phyloP scores from a whole-genome alignment of 2,113 vertebrate species.

The Mugil cephalus region DNA sequence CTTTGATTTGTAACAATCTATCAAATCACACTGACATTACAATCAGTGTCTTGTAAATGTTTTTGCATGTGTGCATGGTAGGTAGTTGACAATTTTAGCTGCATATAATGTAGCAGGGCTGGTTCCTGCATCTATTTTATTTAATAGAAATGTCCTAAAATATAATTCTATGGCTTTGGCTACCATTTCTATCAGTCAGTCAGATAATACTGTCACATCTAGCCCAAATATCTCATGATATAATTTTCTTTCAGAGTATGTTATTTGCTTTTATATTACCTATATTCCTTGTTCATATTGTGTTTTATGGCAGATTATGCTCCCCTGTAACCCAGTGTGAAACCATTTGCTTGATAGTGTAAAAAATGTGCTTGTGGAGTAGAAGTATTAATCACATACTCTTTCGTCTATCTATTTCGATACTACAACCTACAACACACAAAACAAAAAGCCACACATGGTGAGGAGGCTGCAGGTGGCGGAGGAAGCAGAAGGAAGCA shows the following conservation, averaged over 20 bases:
- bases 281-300: too few relatives aligned
- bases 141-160: too few relatives aligned
- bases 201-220: too few relatives aligned
- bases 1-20: too few relatives aligned
- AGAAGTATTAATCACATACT: neutral
- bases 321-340: neutral
- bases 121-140: neutral
- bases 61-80: neutral
- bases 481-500: constrained; percentile 40
- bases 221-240: too few relatives aligned
- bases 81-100: too few relatives aligned
- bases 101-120: neutral
- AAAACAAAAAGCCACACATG: constrained; percentile 42
- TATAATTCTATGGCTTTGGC: too few relatives aligned
- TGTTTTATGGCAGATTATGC: too few relatives aligned
- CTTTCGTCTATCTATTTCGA: constrained; percentile 1
- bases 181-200: too few relatives aligned
- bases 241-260: too few relatives aligned
- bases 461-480: constrained; percentile 37
- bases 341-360: neutral
- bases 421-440: constrained; percentile 24
- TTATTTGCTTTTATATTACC: too few relatives aligned
- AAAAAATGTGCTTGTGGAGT: neutral
- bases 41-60: too few relatives aligned
- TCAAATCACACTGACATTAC: neutral